Evolutionary conservation across 2,888 invertebrate species (phyloP).

Genomic region (Yponomeuta cagnagella): DNA sequence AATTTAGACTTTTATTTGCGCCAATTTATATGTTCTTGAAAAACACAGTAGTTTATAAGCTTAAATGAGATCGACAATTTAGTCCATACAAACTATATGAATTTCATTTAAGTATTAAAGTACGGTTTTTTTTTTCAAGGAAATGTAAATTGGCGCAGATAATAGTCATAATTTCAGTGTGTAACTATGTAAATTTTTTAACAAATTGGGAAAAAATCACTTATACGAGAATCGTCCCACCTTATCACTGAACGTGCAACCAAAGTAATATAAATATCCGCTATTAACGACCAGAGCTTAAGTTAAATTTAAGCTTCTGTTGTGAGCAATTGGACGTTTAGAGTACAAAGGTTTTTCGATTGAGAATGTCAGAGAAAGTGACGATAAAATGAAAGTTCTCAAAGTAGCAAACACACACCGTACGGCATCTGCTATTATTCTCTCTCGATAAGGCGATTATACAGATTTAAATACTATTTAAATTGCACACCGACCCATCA

Average conservation of each 20-base stretch:
- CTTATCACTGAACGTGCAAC: neutral
- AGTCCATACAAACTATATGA: too few relatives aligned
- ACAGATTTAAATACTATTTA: constrained; percentile 65
- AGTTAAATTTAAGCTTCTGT: neutral
- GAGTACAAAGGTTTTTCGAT: neutral
- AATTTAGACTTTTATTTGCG: too few relatives aligned
- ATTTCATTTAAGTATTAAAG: too few relatives aligned
- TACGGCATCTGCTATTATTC: constrained; percentile 69
- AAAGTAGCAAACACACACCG: constrained; percentile 55
- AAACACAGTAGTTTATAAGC: too few relatives aligned
- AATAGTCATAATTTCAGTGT: too few relatives aligned
- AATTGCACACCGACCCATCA: constrained; percentile 73
- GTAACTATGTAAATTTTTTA: too few relatives aligned
- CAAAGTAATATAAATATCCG: neutral
- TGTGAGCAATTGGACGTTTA: neutral
- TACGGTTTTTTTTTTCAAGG: too few relatives aligned
- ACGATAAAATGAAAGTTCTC: constrained; percentile 28
- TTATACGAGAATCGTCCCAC: too few relatives aligned
- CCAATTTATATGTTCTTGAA: too few relatives aligned
- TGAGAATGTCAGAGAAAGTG: neutral
- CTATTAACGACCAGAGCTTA: neutral
- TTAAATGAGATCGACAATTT: too few relatives aligned
- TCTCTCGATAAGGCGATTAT: constrained; percentile 74
- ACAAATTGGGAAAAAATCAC: too few relatives aligned
- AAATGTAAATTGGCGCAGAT: too few relatives aligned